Evolutionary conservation across 2,113 vertebrate genomes (phyloP).

Genomic region (Natator depressus): DNA sequence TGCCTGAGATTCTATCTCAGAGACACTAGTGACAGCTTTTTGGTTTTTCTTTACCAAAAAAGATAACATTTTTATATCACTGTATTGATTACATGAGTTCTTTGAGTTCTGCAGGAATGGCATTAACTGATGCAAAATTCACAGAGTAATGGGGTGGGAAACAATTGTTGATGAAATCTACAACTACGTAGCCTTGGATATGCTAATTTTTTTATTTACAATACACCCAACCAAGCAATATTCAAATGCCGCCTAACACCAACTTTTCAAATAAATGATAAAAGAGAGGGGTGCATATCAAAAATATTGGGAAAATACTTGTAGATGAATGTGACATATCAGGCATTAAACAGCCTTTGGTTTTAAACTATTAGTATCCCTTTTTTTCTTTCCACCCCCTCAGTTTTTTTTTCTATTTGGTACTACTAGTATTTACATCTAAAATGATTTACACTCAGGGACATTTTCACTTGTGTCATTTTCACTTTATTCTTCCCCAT

Average conservation of each 20-base stretch:
- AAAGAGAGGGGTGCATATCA: neutral
- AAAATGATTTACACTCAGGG: neutral
- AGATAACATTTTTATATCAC: neutral
- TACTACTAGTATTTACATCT: conserved; percentile 29
- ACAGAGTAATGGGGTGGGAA: neutral
- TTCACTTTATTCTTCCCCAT: conserved; percentile 21
- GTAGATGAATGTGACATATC: neutral
- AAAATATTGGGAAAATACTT: conserved; percentile 16
- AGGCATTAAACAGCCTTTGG: neutral
- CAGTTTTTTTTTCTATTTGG: neutral
- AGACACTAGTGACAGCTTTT: neutral
- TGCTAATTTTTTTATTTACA: neutral
- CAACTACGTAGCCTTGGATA: neutral
- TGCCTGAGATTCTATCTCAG: neutral
- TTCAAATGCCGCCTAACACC: neutral
- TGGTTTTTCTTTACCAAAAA: neutral
- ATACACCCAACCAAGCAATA: neutral
- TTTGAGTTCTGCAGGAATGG: neutral
- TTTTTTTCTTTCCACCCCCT: neutral
- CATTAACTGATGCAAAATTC: conserved; percentile 26
- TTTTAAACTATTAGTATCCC: conserved; percentile 16
- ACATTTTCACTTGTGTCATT: neutral
- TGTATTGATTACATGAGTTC: neutral
- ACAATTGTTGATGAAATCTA: conserved; percentile 18
- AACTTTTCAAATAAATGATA: conserved; percentile 52